Evolutionary conservation across 2,888 invertebrate species (phyloP), one percentile per base, ranked within the genome.

Genomic region (Scaptomyza reducta): DNA sequence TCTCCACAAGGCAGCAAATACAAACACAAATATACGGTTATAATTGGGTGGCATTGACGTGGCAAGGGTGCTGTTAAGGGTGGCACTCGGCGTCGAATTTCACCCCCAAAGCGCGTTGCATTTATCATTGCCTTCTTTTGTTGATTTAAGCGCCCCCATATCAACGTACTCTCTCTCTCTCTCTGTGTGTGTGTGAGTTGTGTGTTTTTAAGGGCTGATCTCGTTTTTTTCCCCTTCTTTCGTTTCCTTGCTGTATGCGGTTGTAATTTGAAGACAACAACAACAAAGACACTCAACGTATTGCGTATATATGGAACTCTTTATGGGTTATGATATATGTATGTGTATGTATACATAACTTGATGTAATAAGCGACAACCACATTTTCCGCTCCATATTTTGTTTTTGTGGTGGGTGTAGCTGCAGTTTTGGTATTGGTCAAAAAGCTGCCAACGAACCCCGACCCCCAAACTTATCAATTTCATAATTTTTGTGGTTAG

Each of bases 11-110:
- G 16, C 40, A 40, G 16, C 16, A 29, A 44, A 46, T 38, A 25
- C 38, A 50, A 31, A 10, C 41, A 25, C 29, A 31, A 31, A 25
- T 51, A 82, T 79, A 79, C 50, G 66, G 71, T 87, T 85, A 85
- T 85, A 85, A 85, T 85, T 85, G 85, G 85, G 88, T 88, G 85
- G 87, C 74, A 74, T 77, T 76, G 71, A 53, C 47, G 53, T 59
- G 62, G 64, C 55, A 64, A 79, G 81, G 84, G 75, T 74, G 77
- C 70, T 35, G 73, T 53, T 79, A 66, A 55, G 77, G 82, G 80
- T 79, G 83, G 73, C 70, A 62, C 56, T 53, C 41, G 54, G 61
- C 67, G 59, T 64, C 57, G 70, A 33, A 66, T 84, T 84, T 75
- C 82, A 84, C 79, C 85, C 85, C 73, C 81, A 77, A 66, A 58